Conservation (phyloP, 2,888 invertebrate species). For the Oasisia sp. region DNA sequence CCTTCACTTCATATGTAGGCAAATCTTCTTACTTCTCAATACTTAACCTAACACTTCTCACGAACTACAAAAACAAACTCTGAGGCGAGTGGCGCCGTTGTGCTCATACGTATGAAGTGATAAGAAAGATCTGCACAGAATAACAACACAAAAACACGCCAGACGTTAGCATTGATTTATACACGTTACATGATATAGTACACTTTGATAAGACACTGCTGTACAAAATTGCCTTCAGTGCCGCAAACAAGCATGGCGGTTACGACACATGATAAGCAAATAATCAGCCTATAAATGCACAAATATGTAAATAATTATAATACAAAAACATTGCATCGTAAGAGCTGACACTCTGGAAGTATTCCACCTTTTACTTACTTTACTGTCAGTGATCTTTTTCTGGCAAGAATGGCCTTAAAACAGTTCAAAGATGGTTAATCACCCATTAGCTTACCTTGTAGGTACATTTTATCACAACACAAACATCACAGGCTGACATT, state of each 20-base stretch:
- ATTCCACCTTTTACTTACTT: neutral
- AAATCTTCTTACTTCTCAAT: no score
- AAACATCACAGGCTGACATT: neutral
- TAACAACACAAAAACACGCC: neutral
- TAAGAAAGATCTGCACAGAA: neutral
- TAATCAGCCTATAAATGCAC: neutral
- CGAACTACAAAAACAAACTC: no score
- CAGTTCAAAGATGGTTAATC: neutral
- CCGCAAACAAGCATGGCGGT: neutral
- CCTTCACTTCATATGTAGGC: no score
- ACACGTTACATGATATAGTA: neutral
- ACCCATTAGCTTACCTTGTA: neutral
- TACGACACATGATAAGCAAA: neutral
- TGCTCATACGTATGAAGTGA: no score
- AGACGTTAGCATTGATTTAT: neutral
- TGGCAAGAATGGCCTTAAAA: slow-evolving; percentile 17
- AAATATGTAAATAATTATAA: neutral
- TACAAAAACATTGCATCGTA: neutral
- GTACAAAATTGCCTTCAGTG: slow-evolving; percentile 1
- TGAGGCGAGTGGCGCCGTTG: no score
- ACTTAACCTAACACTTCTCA: no score
- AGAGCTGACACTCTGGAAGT: neutral
- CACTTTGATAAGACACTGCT: neutral
- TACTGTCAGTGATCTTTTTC: neutral
- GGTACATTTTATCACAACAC: neutral